A percentile compares a stretch with the other conserved stretches of the same genome.
Evolutionary conservation across 2,113 vertebrate genomes (phyloP).

Genomic region (Cromileptes altivelis): DNA sequence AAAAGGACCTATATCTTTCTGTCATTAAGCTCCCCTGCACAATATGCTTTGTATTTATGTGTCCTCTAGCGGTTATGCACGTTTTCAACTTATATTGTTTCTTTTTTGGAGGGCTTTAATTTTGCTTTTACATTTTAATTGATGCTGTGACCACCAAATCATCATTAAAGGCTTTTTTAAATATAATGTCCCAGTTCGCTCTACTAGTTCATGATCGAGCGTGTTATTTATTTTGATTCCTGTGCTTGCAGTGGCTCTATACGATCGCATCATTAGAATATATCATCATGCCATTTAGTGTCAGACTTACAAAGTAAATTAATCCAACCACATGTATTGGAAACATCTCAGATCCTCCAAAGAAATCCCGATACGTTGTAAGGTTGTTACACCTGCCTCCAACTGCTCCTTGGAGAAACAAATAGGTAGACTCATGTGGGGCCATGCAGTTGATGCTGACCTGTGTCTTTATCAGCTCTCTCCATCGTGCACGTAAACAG

Average conservation of each 20-base stretch:
- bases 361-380: slow-evolving; percentile 1
- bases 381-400: slow-evolving; percentile 9
- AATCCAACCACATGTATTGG: neutral
- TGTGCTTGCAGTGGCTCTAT: neutral
- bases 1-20: slow-evolving; percentile 67
- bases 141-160: neutral
- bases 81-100: neutral
- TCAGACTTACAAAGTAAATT: neutral
- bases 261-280: neutral
- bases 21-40: slow-evolving; percentile 51
- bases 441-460: slow-evolving; percentile 44
- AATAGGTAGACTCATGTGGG: slow-evolving; percentile 24
- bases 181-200: neutral
- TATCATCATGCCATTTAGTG: neutral
- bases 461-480: slow-evolving; percentile 52
- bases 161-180: neutral
- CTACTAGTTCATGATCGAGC: neutral
- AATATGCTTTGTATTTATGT: slow-evolving; percentile 28
- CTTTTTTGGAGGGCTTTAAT: neutral
- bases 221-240: neutral
- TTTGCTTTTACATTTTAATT: slow-evolving; percentile 18
- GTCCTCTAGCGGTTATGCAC: slow-evolving; percentile 14
- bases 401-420: slow-evolving; percentile 6
- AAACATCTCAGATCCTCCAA: neutral
- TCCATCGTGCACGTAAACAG: slow-evolving; percentile 65